Evolutionary conservation across 2,113 vertebrate genomes (phyloP), one percentile per base, ranked within the genome.

Genomic region (Peromyscus maniculatus): DNA sequence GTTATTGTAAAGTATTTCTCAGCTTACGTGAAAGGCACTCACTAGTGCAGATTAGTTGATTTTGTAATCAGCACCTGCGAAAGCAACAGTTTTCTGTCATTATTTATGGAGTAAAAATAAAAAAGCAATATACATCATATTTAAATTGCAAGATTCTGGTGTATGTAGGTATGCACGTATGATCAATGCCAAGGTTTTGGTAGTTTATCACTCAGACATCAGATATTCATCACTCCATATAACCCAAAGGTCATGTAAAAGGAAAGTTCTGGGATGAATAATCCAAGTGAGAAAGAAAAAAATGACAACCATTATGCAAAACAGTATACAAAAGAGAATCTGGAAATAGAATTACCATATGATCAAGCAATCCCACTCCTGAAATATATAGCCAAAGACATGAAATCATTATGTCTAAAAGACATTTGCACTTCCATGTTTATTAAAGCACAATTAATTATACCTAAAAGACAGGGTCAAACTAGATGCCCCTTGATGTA

Each of bases 221-320:
- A 95, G 79, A 69, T 62, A 57, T 0, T 11, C 55, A 26, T 67
- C 39, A 26, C 0, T 91, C n/a, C 52, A 86, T 92, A 43, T 31
- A 5, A 16, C 74, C 39, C 39, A 91, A 86, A 86, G 59, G 62
- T 96, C 19, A 82, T 31, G 0, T 75, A 52, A 95, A 97, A 80
- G 8, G 64, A 66, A 86, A 80, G 11, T 67, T 66, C 1, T 39
- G 3, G n/a, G 3, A 66, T 88, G 72, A 43, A 62, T 59, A 91
- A 80, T 89, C 5, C 26, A 86, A 59, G 69, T 90, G 87, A 77
- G 7, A 36, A 82, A 95, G 80, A 84, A 15, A 74, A 36, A 87
- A 72, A 80, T 69, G 46, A 66, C 22, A 94, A 43, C 15, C 43
- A 66, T 55, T 64, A 66, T 74, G 43, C 36, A 66, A 90, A 74